Base-by-base conservation (phyloP, 2,113 vertebrate species). In the Ptilonorhynchus violaceus region DNA sequence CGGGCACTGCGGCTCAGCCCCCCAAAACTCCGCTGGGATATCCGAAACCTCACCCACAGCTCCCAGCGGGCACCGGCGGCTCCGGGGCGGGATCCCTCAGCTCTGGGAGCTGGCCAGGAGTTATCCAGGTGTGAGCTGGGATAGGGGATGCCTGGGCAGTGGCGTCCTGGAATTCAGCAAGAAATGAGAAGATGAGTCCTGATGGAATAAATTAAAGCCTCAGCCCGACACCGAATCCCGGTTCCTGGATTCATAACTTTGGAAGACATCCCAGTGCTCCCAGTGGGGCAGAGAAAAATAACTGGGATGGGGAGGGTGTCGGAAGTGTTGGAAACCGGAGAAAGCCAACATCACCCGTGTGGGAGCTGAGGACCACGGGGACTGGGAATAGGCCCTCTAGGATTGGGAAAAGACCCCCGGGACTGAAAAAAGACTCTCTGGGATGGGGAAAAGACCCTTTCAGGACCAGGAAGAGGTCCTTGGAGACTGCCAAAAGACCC, bases 361-460 rank as follows among this genome's bases (percentile, higher is more conserved):
- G 18, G 58, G n/a, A 59, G 15, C 4, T 6, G 21, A 21, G 22
- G 44, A 49, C 8, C 44, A 27, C 4, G 7, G 35, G 31, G 27
- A 49, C 13, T 0, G 12, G 13, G 37, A 63, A 50, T 50, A 21
- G 18, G 27, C 3, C 46, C 18, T 37, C 11, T 0, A 8, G 27
- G 33, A 42, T 3, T 3, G 49, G 47, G 23, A 52, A 63, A 75
- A 28, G 41, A 35, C 13, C 4, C 4, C 25, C 6, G 13, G 37
- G 37, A 42, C 5, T 2, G 15, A 4, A 21, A 47, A 25, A 60
- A 31, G 9, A 39, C 12, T 6, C 21, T 31, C 28, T 6, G 22
- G 27, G 35, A 39, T 37, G 35, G 28, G n/a, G 47, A 30, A 73
- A 76, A n/a, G 23, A 63, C 6, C 5, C 6, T 39, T 52, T 27